phyloP scores from a whole-genome alignment of 2,797 vertebrate genomes.

The Tokudaia tokunoshimensis region DNA sequence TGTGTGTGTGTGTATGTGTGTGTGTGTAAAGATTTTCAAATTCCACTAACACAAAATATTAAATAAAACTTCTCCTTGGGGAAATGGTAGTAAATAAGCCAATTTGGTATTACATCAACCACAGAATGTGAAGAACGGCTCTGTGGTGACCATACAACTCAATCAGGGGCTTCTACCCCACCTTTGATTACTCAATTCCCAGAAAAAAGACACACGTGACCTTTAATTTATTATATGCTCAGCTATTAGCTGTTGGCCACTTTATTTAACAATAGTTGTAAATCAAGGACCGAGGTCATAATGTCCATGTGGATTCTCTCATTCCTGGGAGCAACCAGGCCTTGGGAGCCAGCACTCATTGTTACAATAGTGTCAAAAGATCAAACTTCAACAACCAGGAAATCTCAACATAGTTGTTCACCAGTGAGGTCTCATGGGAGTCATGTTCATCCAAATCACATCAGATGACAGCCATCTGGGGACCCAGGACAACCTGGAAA shows the following conservation, averaged over 20 bases:
- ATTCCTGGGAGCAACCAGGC: neutral
- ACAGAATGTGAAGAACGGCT: neutral
- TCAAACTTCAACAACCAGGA: neutral
- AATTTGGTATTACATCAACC: conserved; percentile 33
- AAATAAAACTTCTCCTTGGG: conserved; percentile 10
- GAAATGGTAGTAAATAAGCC: neutral
- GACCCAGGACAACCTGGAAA: neutral
- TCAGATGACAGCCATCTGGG: neutral
- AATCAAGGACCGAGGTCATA: neutral
- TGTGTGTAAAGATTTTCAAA: conserved; percentile 42
- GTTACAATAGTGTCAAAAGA: neutral
- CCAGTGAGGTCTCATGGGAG: neutral
- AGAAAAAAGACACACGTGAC: neutral
- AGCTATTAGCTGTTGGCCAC: neutral
- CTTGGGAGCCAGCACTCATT: neutral
- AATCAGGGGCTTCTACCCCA: neutral
- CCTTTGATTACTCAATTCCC: neutral
- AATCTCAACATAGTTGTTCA: neutral
- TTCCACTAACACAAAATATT: neutral
- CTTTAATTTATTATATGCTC: neutral
- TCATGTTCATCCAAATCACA: neutral
- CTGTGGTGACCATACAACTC: neutral
- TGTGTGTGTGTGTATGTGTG: neutral
- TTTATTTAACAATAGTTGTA: neutral
- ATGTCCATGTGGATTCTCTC: neutral